Base-by-base conservation (phyloP, 2,888 invertebrate genomes). In the Exocentrus adspersus region DNA sequence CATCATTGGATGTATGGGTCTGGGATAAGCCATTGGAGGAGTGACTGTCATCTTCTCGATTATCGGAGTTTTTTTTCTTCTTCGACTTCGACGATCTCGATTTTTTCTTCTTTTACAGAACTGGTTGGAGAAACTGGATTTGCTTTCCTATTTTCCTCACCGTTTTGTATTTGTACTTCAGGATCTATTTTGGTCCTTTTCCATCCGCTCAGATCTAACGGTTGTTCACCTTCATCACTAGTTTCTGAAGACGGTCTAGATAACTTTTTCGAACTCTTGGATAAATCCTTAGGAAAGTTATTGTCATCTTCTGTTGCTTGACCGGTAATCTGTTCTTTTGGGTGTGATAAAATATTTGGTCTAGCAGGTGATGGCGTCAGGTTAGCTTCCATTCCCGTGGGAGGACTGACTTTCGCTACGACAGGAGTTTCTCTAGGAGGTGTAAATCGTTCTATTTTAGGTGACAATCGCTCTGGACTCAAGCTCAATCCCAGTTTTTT, bases 1-100 rank as follows among this genome's bases (percentile, higher is more conserved):
- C 57, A 93, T 84, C 81, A 90, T 87, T 0, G 94, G 93, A 77
- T 94, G 93, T 62, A 94, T 89, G 0, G 94, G 92, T 78, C 92
- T 87, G 0, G 95, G 95, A 75, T 93, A 95, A 0, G 90, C 90
- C 84, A 93, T 88, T 0, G 88, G 86, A 1, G 89, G 86, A 1
- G 85, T 77, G 1, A 80, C 76, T 6, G 74, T 67, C 7, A 75
- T 65, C 66, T 77, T 81, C 32, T 79, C 77, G 48, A 74, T 64
- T 1, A n/a, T 37, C 14, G 52, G 20, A 10, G 24, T 50, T 46
- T 70, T 72, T 72, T 71, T 45, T 74, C 75, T 54, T 84, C 87
- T 68, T 87, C 87, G 10, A 87, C 83, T 60, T 87, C 87, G 1
- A 87, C 86, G 0, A 87, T 85, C 64, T 88, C 87, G 7, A 87